These are phyloP conservation scores for Saccopteryx leptura DNA, from an alignment of 2,113 vertebrate genomes.

Conservation along the genomic window DNA sequence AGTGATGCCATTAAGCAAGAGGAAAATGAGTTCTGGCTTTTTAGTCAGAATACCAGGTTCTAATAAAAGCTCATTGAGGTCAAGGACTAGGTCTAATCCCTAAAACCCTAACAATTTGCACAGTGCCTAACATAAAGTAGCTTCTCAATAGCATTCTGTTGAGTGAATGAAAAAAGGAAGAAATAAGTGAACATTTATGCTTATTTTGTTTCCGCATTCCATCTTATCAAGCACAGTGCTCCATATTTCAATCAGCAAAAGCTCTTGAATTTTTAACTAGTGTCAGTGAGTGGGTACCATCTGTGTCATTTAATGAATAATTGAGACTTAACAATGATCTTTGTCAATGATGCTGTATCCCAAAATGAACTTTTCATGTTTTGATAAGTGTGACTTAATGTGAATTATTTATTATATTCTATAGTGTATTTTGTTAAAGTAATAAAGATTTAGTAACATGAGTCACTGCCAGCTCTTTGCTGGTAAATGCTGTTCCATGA, in stretches of 20 bases:
- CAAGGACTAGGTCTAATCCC: background rate
- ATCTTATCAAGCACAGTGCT: background rate
- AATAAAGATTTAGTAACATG: constrained; percentile 72
- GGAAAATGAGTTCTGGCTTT: constrained; percentile 41
- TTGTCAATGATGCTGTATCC: constrained; percentile 40
- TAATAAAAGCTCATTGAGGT: background rate
- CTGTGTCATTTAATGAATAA: constrained; percentile 67
- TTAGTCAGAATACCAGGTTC: constrained; percentile 13
- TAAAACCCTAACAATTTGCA: background rate
- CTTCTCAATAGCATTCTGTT: constrained; percentile 9
- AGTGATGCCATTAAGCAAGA: constrained; percentile 34
- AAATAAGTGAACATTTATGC: background rate
- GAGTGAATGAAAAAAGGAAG: constrained; percentile 39
- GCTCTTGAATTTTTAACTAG: background rate
- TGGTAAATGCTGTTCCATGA: background rate
- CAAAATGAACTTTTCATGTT: constrained; percentile 74
- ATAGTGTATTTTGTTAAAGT: constrained; percentile 73
- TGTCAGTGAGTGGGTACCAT: constrained; percentile 1
- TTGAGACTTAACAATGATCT: constrained; percentile 57
- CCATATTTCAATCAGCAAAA: constrained; percentile 17
- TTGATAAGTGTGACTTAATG: constrained; percentile 60
- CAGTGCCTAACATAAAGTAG: constrained; percentile 23
- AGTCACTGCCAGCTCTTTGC: background rate
- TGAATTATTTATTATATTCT: constrained; percentile 74
- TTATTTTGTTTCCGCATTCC: constrained; percentile 9